Base-by-base conservation (phyloP, 2,888 invertebrate species). In the Aricia artaxerxes region DNA sequence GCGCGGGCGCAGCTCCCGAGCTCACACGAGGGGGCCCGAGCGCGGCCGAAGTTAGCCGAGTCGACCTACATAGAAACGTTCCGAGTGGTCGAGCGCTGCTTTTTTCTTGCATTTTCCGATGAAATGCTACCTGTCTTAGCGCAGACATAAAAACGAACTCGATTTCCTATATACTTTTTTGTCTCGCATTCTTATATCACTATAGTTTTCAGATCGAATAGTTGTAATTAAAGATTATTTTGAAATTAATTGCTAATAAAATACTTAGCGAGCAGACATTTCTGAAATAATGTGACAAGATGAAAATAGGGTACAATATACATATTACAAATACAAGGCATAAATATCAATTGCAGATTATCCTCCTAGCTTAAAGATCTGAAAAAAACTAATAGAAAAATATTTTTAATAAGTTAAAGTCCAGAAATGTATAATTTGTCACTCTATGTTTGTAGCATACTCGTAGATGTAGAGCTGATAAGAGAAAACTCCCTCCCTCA, bases 1-100 rank as follows among this genome's bases (percentile, higher is more conserved):
- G 93, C 92, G 92, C 88, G 85, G 85, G 84, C 85, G 84, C 85
- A 82, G 84, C 69, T 82, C 80, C 87, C 88, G 90, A 88, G 84
- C 81, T 81, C 81, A 78, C 82, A 86, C 93, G 93, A 90, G 88
- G 86, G 81, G 84, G 79, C 40, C 88, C 93, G 93, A 91, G 64
- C 82, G 79, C 60, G 80, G 81, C 83, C 94, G 94, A 92, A 87
- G 86, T 82, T 84, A 85, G 82, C 91, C 94, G 85, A 81, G 81
- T 85, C 89, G 90, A 94, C 94, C 94, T 89, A 94, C 93, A 91
- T 94, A 88, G 91, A 90, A 92, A 89, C 89, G 90, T 87, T 87
- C 82, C 83, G 83, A 85, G 89, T 86, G 90, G 91, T 87, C 89
- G 87, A 88, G 88, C 88, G 86, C 87, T 85, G 88, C 87, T 91